Evolutionary conservation across 1,140 invertebrate species (phyloP).

Genomic region (Odontomachus brunneus): DNA sequence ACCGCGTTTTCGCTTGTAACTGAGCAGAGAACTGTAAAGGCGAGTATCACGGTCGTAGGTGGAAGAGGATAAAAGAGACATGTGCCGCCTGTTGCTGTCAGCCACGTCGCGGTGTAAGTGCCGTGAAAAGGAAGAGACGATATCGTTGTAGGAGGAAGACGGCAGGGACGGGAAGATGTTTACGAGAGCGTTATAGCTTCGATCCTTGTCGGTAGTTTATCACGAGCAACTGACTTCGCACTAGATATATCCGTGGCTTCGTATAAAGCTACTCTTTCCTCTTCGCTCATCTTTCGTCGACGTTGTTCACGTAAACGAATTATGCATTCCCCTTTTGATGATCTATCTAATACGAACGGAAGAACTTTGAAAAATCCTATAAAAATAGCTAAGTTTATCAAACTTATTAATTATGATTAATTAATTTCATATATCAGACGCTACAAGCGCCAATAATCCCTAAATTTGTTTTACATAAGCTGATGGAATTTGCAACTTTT

Average conservation of each 20-base stretch:
- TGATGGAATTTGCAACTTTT: too few species aligned
- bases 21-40: constrained; percentile 46
- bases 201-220: constrained; percentile 71
- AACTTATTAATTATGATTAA: too few species aligned
- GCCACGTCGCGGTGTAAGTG: constrained; percentile 51
- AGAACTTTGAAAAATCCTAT: background rate
- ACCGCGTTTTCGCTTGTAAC: constrained; percentile 35
- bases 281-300: background rate
- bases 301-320: background rate
- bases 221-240: constrained; percentile 58
- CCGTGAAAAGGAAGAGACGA: constrained; percentile 71
- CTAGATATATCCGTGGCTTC: constrained; percentile 28
- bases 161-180: constrained; percentile 64
- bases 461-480: too few species aligned
- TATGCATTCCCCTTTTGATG: background rate
- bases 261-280: constrained; percentile 49
- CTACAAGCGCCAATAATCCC: too few species aligned
- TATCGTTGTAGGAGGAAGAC: constrained; percentile 54
- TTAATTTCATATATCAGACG: too few species aligned
- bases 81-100: constrained; percentile 74
- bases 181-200: constrained; percentile 70
- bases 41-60: constrained; percentile 63
- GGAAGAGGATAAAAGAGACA: constrained; percentile 62
- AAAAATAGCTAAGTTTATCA: background rate
- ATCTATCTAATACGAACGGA: background rate